Base-by-base conservation (phyloP, 2,888 invertebrate species). In the Thymelicus acteon region DNA sequence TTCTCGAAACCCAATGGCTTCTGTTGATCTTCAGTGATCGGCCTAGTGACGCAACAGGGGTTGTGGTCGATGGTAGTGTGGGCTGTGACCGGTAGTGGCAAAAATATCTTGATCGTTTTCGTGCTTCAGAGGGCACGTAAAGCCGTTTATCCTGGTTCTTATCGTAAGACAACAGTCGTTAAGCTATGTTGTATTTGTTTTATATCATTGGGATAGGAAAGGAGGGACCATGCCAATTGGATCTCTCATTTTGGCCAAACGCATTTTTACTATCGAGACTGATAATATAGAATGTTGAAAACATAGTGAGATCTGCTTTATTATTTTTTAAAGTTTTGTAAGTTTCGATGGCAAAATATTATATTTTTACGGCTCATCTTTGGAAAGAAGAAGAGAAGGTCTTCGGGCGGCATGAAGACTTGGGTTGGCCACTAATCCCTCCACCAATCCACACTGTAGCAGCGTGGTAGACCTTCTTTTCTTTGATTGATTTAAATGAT, bases 351-450 rank as follows among this genome's bases (percentile, higher is more conserved):
- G 88, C 87, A 85, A 85, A 88, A 88, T 79, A 86, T n/a, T 87
- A 90, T 92, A 89, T 92, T 91, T 92, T 90, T 81, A 91, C 80
- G 92, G 93, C 92, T 93, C 92, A 89, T 86, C 85, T 93, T 93
- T 92, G 90, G 92, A 87, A 83, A n/a, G n/a, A n/a, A n/a, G n/a
- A n/a, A n/a, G n/a, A n/a, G n/a, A 3, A 31, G 31, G 31, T 31
- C 3, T 31, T 31, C 31, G 31, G 19, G 19, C 2, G 19, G 31
- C 31, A 31, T 31, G 31, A 31, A 31, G 31, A 31, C 31, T 19
- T 2, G 31, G 1, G 31, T 31, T 31, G 31, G 31, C 31, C 31
- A 31, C 5, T 31, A 31, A 31, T 31, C 31, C 31, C n/a, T n/a
- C n/a, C n/a, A 31, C 31, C 31, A 31, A 31, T 31, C 31, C 31